Percentiles rank a stretch among this genome's conserved stretches.
Evolutionary conservation across 2,797 vertebrate genomes (phyloP).

Genomic region (Lindbergichthys nudifrons): DNA sequence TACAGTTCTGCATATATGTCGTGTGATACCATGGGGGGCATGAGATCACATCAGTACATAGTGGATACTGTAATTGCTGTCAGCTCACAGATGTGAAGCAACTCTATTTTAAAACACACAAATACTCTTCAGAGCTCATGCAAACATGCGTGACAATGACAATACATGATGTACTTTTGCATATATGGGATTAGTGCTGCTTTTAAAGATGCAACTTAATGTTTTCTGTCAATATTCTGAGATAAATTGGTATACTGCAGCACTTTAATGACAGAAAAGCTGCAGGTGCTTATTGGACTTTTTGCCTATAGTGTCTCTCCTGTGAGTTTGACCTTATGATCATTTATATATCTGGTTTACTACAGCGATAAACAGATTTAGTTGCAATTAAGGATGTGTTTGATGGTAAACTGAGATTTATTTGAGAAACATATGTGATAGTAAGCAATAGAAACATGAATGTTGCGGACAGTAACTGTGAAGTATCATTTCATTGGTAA

Average conservation of each 20-base stretch:
- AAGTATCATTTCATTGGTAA: background rate
- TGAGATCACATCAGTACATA: constrained; percentile 18
- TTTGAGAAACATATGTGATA: background rate
- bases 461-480: background rate
- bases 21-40: background rate
- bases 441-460: background rate
- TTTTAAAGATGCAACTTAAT: too few relatives aligned
- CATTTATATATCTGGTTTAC: too few relatives aligned
- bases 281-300: background rate
- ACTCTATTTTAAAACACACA: background rate
- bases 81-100: constrained; percentile 1
- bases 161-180: background rate
- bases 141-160: background rate
- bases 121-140: constrained; percentile 2
- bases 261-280: constrained; percentile 1
- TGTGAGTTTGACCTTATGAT: too few relatives aligned
- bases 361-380: too few relatives aligned
- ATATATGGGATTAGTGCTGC: too few relatives aligned
- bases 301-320: too few relatives aligned
- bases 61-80: constrained; percentile 31
- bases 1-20: background rate
- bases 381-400: too few relatives aligned
- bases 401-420: too few relatives aligned
- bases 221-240: background rate
- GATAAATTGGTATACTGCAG: background rate